Conservation (phyloP, 2,888 invertebrate genomes). For the Clivina fossor region DNA sequence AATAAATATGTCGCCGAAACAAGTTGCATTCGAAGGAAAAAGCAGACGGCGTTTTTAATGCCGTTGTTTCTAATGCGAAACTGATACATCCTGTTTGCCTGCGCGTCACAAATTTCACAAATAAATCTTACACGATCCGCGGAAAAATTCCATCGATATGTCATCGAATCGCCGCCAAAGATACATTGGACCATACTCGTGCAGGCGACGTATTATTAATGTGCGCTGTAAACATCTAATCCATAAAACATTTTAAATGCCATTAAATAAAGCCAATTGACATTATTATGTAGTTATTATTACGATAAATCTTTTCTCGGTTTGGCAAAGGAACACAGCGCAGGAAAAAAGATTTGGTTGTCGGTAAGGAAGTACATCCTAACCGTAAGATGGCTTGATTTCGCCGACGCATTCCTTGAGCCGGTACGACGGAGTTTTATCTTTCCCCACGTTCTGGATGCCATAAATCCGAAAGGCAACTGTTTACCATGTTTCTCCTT, state of each 20-base stretch:
- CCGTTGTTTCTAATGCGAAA: conserved; percentile 21
- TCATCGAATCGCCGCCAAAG: background rate
- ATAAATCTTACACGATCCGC: no score
- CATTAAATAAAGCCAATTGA: conserved; percentile 45
- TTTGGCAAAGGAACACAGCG: no score
- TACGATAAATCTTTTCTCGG: conserved; percentile 48
- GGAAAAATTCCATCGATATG: conserved; percentile 11
- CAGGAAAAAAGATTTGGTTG: conserved; percentile 45
- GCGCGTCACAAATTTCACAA: background rate
- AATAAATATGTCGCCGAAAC: conserved; percentile 19
- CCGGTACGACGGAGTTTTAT: conserved; percentile 46
- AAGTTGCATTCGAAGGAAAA: conserved; percentile 8
- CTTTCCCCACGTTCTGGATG: conserved; percentile 40
- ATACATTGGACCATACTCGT: background rate
- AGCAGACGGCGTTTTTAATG: no score
- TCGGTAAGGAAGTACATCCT: background rate
- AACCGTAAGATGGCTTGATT: conserved; percentile 40
- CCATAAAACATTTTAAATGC: conserved; percentile 45
- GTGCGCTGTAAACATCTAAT: conserved; percentile 24
- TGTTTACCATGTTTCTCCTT: conserved; percentile 22
- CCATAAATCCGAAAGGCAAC: conserved; percentile 42
- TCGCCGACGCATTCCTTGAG: conserved; percentile 46
- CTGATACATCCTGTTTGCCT: conserved; percentile 7
- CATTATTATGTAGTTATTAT: conserved; percentile 51
- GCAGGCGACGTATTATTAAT: conserved; percentile 26